Evolutionary conservation across 2,113 vertebrate genomes (phyloP), one percentile per base, ranked within the genome.

Genomic region (Verasper variegatus): DNA sequence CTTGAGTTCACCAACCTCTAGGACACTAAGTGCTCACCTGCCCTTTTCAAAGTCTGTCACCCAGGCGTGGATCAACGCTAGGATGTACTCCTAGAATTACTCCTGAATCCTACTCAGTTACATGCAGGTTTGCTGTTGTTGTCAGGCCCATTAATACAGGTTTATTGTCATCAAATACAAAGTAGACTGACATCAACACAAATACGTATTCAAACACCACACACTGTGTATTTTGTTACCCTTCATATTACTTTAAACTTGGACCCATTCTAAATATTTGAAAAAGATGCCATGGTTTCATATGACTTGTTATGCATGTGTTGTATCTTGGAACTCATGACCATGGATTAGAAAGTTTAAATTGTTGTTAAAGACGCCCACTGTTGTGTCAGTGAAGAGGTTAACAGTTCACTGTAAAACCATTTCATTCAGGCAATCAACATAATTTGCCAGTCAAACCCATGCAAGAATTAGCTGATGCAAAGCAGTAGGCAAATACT

Each of bases 401-500:
- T 54, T 10, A n/a, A 21, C 51, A 12, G 52, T 23, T 42, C 40
- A 42, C 10, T 42, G 40, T 42, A 42, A 42, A 42, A 42, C 40
- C 11, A 1, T 42, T 42, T 42, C 40, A 42, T 23, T 55, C 52
- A 55, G 56, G 54, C 61, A 56, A 66, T 79, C 52, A 49, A 61
- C 52, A n/a, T 47, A 31, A 81, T 85, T 83, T 87, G 74, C 31
- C 9, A 47, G 65, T 68, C 52, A 81, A 80, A 78, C 52, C 4
- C 10, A 20, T 21, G 7, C 57, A 11, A 21, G 1, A 55, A 52
- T 45, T 68, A 26, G 7, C 37, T 52, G 23, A 81, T 78, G 64
- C 42, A 84, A 85, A 82, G 24, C 65, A 11, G 17, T 20, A 23
- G 73, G 70, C 70, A 75, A 76, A 66, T 61, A 4, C 11, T 4